Evolutionary conservation across 2,888 invertebrate species (phyloP), one percentile per base, ranked within the genome.

Genomic region (Eubasilissa splendida): DNA sequence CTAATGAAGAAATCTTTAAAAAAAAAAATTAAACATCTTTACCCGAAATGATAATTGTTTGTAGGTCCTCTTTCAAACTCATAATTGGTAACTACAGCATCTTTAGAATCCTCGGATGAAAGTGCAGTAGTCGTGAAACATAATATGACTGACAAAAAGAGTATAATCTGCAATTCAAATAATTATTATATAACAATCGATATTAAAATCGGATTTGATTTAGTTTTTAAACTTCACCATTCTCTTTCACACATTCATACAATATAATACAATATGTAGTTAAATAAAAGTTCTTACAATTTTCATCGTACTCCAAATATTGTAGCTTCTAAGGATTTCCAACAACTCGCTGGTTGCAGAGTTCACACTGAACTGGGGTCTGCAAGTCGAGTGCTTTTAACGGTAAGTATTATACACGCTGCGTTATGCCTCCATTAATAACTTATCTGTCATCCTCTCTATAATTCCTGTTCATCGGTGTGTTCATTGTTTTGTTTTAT

Each of bases 1-100:
- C 42, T 42, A 4, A 42, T 42, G 42, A 42, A 42, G 7, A 1
- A 42, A 42, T 42, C 7, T 42, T 7, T 42, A 42, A 42, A 42
- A 7, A 4, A 42, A 2, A 42, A 42, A 65, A 50, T 5, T 59
- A 50, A 68, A 65, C 10, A 68, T n/a, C 9, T 33, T 59, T 78
- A 83, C 83, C 80, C 73, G 54, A 82, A 83, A 22, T 74, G 78
- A 68, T 83, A 83, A 59, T 80, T 76, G 66, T 83, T 82, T 50
- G 66, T 59, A 9, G 66, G 54, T 50, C 83, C 83, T 66, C 80
- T 54, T 4, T 42, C 63, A 31, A 74, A 83, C 58, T 83, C 83
- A 60, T 82, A 83, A 71, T 82, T 82, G 11, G 76, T 79, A 10
- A 83, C 56, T 3, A 80, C 63, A 10, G 82, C 83, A 80, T 83